phyloP scores from a whole-genome alignment of 2,888 invertebrate species.

The Acrobasis consociella region DNA sequence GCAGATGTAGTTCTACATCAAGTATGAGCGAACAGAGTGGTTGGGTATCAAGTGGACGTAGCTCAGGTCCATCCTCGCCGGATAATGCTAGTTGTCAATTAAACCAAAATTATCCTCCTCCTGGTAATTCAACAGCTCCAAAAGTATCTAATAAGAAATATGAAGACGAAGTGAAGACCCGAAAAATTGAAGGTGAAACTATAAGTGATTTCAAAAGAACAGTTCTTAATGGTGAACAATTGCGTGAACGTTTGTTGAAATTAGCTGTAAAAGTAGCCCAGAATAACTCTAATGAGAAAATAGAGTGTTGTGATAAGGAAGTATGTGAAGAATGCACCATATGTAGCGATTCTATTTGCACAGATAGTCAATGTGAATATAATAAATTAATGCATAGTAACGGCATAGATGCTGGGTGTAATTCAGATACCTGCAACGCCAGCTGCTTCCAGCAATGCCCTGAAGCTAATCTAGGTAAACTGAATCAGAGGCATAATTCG shows the following conservation, averaged over 20 bases:
- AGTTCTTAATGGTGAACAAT: constrained; percentile 85
- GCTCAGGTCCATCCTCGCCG: constrained; percentile 85
- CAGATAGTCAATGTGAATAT: constrained; percentile 77
- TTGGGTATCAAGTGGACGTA: constrained; percentile 91
- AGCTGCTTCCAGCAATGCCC: constrained; percentile 69
- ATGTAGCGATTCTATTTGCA: constrained; percentile 78
- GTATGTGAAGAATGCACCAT: constrained; percentile 78
- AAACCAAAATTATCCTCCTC: constrained; percentile 70
- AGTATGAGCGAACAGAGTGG: constrained; percentile 92
- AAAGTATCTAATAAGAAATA: constrained; percentile 54
- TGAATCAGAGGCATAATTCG: constrained; percentile 73
- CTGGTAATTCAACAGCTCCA: constrained; percentile 52
- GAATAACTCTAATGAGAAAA: constrained; percentile 71
- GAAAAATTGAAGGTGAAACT: constrained; percentile 58
- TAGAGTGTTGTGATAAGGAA: constrained; percentile 80
- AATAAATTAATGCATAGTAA: constrained; percentile 75
- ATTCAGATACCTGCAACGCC: constrained; percentile 71
- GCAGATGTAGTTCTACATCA: constrained; percentile 83
- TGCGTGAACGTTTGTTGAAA: constrained; percentile 85
- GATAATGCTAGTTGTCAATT: constrained; percentile 80
- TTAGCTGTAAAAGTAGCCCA: constrained; percentile 80
- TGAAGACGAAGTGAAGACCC: constrained; percentile 48
- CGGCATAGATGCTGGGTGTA: constrained; percentile 70
- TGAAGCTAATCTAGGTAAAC: constrained; percentile 56
- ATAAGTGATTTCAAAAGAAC: constrained; percentile 74